phyloP scores from a whole-genome alignment of 2,797 vertebrate species.

The Pithecia hirsuta region DNA sequence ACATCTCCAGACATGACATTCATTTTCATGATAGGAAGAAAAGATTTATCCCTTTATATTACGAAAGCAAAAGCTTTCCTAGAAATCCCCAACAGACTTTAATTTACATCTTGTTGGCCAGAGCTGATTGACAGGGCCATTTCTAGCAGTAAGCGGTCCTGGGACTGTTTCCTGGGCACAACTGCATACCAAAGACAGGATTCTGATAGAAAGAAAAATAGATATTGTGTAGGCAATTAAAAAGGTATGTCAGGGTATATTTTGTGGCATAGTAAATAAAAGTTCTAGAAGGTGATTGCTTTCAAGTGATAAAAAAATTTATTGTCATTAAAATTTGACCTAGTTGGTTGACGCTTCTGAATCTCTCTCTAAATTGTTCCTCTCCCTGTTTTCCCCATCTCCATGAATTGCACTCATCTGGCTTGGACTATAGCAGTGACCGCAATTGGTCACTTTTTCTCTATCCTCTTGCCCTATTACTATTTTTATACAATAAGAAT shows the following conservation, averaged over 20 bases:
- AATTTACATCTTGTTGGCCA: neutral
- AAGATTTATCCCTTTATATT: neutral
- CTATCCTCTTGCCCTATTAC: neutral
- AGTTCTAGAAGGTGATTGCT: neutral
- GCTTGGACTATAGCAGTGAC: neutral
- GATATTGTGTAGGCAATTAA: neutral
- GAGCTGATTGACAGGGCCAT: neutral
- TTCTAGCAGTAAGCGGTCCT: neutral
- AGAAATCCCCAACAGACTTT: neutral
- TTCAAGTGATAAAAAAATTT: neutral
- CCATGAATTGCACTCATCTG: neutral
- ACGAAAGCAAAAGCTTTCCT: neutral
- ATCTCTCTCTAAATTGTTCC: neutral
- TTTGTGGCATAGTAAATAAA: neutral
- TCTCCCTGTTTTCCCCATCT: neutral
- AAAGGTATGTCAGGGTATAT: neutral
- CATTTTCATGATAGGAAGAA: neutral
- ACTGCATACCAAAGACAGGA: neutral
- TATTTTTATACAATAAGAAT: neutral
- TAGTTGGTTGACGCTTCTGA: neutral
- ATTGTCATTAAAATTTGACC: neutral
- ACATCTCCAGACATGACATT: neutral
- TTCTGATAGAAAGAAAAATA: neutral
- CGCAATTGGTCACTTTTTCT: neutral
- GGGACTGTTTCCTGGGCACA: neutral